Evolutionary conservation across 2,888 invertebrate genomes (phyloP).

Genomic region (Laothoe populi): DNA sequence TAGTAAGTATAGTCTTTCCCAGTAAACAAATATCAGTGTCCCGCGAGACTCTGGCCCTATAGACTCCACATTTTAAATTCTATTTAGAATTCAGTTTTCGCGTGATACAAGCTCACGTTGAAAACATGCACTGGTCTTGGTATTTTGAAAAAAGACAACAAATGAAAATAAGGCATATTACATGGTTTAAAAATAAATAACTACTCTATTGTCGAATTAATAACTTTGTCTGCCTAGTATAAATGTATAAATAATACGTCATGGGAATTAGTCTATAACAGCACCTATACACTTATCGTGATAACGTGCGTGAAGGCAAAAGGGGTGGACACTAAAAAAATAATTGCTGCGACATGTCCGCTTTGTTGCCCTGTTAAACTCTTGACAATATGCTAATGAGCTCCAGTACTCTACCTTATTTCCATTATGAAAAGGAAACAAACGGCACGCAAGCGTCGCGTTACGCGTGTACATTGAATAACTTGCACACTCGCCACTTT

Average conservation of each 20-base stretch:
- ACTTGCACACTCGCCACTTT: neutral
- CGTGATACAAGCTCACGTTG: neutral
- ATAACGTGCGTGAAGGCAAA: slow-evolving; percentile 12
- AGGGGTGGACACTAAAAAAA: slow-evolving; percentile 10
- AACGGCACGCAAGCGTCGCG: slow-evolving; percentile 8
- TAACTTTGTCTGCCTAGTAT: too few relatives aligned
- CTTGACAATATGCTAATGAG: slow-evolving; percentile 32
- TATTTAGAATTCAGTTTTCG: slow-evolving; percentile 8
- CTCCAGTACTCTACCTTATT: slow-evolving; percentile 8
- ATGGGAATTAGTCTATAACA: neutral
- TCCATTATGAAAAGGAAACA: slow-evolving; percentile 20
- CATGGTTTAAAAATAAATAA: too few relatives aligned
- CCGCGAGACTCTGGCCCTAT: neutral
- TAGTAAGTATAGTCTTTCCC: too few relatives aligned
- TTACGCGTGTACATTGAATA: neutral
- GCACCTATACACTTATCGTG: neutral
- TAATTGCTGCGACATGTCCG: neutral
- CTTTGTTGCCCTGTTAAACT: slow-evolving; percentile 24
- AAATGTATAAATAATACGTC: neutral
- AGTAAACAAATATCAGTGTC: neutral
- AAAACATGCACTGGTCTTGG: neutral
- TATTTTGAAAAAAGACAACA: neutral
- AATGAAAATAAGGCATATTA: neutral
- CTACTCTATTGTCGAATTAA: too few relatives aligned
- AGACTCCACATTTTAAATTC: neutral